Base-by-base conservation (phyloP, 2,888 invertebrate species). In the Nebria salina region DNA sequence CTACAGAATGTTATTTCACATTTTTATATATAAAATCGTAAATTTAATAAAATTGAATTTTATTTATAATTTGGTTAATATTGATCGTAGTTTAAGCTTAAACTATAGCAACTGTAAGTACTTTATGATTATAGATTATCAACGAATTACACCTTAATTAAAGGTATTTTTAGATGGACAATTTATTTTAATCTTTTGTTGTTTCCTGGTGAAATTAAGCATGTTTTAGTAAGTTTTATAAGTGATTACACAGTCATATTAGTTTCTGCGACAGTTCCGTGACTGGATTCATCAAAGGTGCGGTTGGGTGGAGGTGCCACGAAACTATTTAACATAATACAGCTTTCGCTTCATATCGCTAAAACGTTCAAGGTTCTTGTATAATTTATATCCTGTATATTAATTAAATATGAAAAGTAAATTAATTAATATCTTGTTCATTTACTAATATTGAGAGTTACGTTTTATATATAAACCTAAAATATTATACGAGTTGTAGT, bases 211-310 rank as follows among this genome's bases (percentile, higher is more conserved):
- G 54, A 54, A 54, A 54, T 13, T 54, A 54, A 54, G 54, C 54
- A 13, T 54, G 54, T 54, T 54, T 54, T 13, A 7, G 54, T 13
- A 54, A 3, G 54, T 54, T 13, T 0, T 54, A 1, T 54, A 54
- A 54, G 54, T 54, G 54, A 54, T 43, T 41, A 72, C 42, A n/a
- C 25, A 13, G 34, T 11, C 72, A 41, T 42, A 72, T 72, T 74
- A 74, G 43, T 11, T 15, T 15, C n/a, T 20, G 54, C 43, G 43
- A 74, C 74, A 74, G 74, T 54, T 74, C 41, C 74, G 74, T 74
- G 74, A 74, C 74, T 74, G 74, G 5, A 13, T 20, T 43, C 43
- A 42, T 34, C 34, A 34, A 34, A 34, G 34, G 34, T 34, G 34
- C 34, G 34, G 34, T 34, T 5, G 34, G 34, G 34, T 34, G 34